phyloP scores from a whole-genome alignment of 2,113 vertebrate genomes.

The Rousettus leschenaultii region DNA sequence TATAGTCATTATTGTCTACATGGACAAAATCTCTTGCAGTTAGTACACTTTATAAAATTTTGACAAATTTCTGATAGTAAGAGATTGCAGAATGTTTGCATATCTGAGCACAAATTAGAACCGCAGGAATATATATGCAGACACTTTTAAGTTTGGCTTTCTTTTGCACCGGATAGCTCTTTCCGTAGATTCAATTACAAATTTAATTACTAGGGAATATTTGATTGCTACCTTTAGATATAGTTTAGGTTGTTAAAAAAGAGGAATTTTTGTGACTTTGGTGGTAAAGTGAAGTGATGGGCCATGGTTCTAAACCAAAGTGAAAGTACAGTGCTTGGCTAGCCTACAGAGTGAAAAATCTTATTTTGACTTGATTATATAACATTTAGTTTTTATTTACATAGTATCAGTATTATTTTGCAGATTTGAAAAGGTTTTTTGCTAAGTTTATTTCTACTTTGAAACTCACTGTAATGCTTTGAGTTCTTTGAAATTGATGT shows the following conservation, averaged over 20 bases:
- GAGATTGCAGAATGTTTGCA: neutral
- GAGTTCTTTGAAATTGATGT: slow-evolving; percentile 46
- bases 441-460: slow-evolving; percentile 32
- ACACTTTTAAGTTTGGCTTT: neutral
- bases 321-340: slow-evolving; percentile 34
- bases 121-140: neutral
- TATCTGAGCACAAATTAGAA: slow-evolving; percentile 1
- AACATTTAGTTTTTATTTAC: slow-evolving; percentile 52
- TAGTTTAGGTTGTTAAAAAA: slow-evolving; percentile 28
- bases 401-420: neutral
- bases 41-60: slow-evolving; percentile 24
- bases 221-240: neutral
- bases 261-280: slow-evolving; percentile 22
- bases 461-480: slow-evolving; percentile 38
- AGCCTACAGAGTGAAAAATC: neutral
- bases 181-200: slow-evolving; percentile 35
- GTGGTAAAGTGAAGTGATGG: slow-evolving; percentile 7
- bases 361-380: slow-evolving; percentile 5
- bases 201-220: neutral
- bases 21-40: neutral
- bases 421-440: slow-evolving; percentile 24
- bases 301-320: neutral
- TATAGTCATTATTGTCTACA: neutral
- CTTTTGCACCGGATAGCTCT: neutral
- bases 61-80: neutral